Evolutionary conservation across 2,888 invertebrate genomes (phyloP), one percentile per base, ranked within the genome.

Genomic region (Chrysolina americana): DNA sequence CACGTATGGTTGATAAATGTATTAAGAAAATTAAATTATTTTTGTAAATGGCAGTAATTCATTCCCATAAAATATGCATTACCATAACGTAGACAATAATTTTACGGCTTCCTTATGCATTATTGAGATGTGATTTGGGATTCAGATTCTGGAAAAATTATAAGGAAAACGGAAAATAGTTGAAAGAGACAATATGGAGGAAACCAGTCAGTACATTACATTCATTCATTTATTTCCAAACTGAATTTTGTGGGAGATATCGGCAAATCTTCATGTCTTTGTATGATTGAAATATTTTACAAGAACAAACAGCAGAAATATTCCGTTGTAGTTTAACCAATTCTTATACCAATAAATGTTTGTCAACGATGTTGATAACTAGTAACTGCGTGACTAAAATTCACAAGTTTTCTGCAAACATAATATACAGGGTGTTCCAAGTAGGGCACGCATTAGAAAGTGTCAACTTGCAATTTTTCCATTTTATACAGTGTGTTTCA

Each of bases 11-110:
- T 75, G 74, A 69, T 74, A 73, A 53, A 76, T 78, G 82, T 81
- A 81, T 83, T 82, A 82, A 76, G 76, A 72, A 82, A 80, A 83
- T 83, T 82, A 82, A 82, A 83, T 83, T 82, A 82, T 81, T 79
- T 83, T 82, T 83, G 81, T 82, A 82, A 80, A 83, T 82, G 65
- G 63, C 75, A 44, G 75, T 65, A 70, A 73, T 71, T 74, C 71
- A 71, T 75, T 71, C 70, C 70, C 77, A 76, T 76, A 72, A 72
- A 69, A 65, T 21, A 48, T 13, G 53, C 62, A 77, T 79, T 78
- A 79, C 74, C 75, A 75, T 78, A 76, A 76, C 71, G 65, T 76
- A 74, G 72, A 72, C 78, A 64, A 73, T 77, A 75, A 73, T 76
- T 76, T 69, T 66, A 56, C 72, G 62, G 64, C 50, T 62, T 69